These are phyloP conservation scores for Psix sp. DNA, from an alignment of 1,140 invertebrate genomes.

Conservation along the genomic window DNA sequence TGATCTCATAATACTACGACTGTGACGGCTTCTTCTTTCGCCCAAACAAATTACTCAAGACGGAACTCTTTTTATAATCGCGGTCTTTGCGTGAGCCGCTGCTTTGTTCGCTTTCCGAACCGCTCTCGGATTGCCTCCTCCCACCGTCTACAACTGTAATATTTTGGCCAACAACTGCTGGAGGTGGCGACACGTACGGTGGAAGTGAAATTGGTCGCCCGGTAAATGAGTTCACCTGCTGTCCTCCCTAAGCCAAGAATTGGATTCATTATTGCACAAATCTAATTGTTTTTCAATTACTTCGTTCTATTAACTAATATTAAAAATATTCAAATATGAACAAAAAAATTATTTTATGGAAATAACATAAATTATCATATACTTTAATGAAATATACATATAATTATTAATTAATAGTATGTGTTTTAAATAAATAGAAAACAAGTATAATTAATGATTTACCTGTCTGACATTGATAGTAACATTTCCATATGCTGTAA, in stretches of 20 bases:
- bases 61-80: slow-evolving; percentile 74
- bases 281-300: too few relatives aligned
- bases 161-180: slow-evolving; percentile 63
- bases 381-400: too few relatives aligned
- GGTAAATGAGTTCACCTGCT: slow-evolving; percentile 68
- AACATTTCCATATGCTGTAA: slow-evolving; percentile 74
- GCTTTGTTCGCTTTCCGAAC: slow-evolving; percentile 76
- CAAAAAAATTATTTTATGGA: too few relatives aligned
- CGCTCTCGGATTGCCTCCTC: slow-evolving; percentile 73
- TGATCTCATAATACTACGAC: slow-evolving; percentile 71
- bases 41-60: slow-evolving; percentile 75
- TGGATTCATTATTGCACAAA: slow-evolving; percentile 19
- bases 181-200: slow-evolving; percentile 74
- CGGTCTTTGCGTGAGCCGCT: slow-evolving; percentile 70
- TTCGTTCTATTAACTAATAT: too few relatives aligned
- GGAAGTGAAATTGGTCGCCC: slow-evolving; percentile 74
- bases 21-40: slow-evolving; percentile 74
- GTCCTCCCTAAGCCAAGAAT: slow-evolving; percentile 56
- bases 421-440: background rate
- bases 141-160: slow-evolving; percentile 67
- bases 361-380: too few relatives aligned
- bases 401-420: too few relatives aligned
- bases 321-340: background rate
- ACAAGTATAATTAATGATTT: slow-evolving; percentile 22
- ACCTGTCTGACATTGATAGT: slow-evolving; percentile 71